These are phyloP conservation scores for Epinotia bilunana DNA, from an alignment of 2,888 invertebrate species.

Conservation along the genomic window DNA sequence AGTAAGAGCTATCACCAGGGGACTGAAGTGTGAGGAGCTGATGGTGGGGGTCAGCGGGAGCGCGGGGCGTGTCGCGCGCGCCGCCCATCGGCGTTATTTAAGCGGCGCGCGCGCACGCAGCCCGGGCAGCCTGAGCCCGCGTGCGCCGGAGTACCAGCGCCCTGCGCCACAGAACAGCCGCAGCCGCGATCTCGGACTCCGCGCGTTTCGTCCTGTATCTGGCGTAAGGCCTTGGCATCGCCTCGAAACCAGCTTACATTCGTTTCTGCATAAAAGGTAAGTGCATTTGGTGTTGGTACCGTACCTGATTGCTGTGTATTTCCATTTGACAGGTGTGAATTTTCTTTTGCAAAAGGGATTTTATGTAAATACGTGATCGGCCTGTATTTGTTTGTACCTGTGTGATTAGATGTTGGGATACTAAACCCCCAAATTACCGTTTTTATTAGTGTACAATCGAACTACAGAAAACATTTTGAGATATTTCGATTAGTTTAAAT, in stretches of 20 bases:
- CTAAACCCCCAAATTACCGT: background rate
- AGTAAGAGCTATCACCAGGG: conserved; percentile 21
- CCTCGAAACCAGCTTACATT: conserved; percentile 33
- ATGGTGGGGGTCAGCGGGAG: conserved; percentile 62
- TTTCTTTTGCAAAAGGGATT: conserved; percentile 8
- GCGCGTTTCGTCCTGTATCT: conserved; percentile 18
- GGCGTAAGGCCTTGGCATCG: conserved; percentile 36
- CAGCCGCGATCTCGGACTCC: conserved; percentile 31
- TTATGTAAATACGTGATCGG: background rate
- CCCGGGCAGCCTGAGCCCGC: conserved; percentile 44
- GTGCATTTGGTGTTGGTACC: background rate
- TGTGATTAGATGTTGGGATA: background rate
- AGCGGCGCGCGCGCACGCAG: conserved; percentile 44
- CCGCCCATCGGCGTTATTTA: conserved; percentile 66
- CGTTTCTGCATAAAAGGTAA: conserved; percentile 43
- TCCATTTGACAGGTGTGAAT: conserved; percentile 3
- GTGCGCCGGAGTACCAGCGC: conserved; percentile 18
- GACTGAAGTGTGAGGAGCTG: conserved; percentile 46
- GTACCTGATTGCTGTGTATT: background rate
- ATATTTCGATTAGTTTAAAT: background rate
- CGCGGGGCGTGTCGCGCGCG: conserved; percentile 72
- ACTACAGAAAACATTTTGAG: background rate
- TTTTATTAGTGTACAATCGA: background rate
- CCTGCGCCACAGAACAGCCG: conserved; percentile 7
- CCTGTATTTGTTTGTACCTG: too few relatives aligned